Base-by-base conservation (phyloP, 2,113 vertebrate species). In the Neodon shergylaensis region DNA sequence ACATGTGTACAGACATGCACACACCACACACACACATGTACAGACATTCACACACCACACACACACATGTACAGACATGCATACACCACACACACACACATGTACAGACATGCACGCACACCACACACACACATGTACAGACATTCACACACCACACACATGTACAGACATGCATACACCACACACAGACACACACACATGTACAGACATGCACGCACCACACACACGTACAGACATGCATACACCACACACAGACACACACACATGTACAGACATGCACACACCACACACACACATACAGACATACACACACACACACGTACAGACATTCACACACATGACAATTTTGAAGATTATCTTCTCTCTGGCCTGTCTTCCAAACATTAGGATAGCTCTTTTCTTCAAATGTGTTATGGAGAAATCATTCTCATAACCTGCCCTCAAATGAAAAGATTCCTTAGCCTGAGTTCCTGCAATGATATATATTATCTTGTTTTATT, bases 401-500 rank as follows among this genome's bases (percentile, higher is more conserved):
- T 91, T 95, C 70, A 88, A 47, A 33, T 88, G 31, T 89, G 4
- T 19, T 65, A 4, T 82, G 49, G 61, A 90, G 54, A 19, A 81
- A 93, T 76, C 36, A 39, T 22, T 92, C 42, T 83, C 19, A 39
- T 49, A 73, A 54, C 26, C n/a, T 92, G 5, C 11, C 31, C 61
- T 94, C 31, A 79, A 14, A 24, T 68, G 42, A 90, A 82, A 93
- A 91, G n/a, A 7, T 81, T 73, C 44, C 78, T 89, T 63, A 88
- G 44, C 86, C 42, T 39, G 8, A 79, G 82, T 88, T 86, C 61
- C 39, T 81, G n/a, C 94, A 83, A 90, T 83, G 24, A 86, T 70
- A 9, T 81, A 58, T 72, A 65, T 88, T 26, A 81, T 88, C 26
- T 92, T 28, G 6, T 76, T 95, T 74, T 88, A 81, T 88, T 93